A percentile compares a stretch with the other conserved stretches of the same genome.
Evolutionary conservation across 1,140 invertebrate species (phyloP).

Genomic region (Sarcophaga bullata): DNA sequence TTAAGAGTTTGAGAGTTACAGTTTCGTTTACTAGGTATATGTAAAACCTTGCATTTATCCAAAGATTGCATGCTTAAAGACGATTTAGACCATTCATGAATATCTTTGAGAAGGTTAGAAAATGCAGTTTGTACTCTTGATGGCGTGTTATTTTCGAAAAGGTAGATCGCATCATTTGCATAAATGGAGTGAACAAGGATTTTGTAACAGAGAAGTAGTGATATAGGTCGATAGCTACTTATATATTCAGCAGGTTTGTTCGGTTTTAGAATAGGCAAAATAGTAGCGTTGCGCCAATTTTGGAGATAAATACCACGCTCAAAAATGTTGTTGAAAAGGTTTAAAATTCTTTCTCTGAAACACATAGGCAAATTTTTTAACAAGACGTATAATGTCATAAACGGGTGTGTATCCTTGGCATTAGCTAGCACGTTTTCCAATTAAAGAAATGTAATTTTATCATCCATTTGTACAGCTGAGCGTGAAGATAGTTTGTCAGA

Average conservation of each 20-base stretch:
- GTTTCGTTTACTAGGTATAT: slow-evolving; percentile 36
- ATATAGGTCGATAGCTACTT: slow-evolving; percentile 35
- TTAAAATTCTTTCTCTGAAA: slow-evolving; percentile 9
- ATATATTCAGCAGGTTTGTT: slow-evolving; percentile 17
- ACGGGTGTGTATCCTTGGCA: slow-evolving; percentile 24
- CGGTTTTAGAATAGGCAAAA: slow-evolving; percentile 30
- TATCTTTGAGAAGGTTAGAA: slow-evolving; percentile 16
- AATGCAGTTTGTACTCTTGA: slow-evolving; percentile 43
- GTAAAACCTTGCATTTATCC: slow-evolving; percentile 33
- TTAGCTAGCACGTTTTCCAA: not conserved
- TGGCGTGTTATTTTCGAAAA: too few species aligned
- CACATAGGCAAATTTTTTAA: slow-evolving; percentile 18
- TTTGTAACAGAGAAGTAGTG: slow-evolving; percentile 26
- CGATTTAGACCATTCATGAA: not conserved
- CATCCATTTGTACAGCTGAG: slow-evolving; percentile 8
- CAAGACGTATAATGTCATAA: slow-evolving; percentile 28
- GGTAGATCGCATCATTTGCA: too few species aligned
- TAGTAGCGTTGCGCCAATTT: slow-evolving; percentile 29
- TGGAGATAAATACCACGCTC: slow-evolving; percentile 25
- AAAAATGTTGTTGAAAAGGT: slow-evolving; percentile 28
- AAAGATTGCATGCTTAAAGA: slow-evolving; percentile 12
- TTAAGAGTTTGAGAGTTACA: not conserved
- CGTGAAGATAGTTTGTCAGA: not conserved
- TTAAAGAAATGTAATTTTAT: not conserved
- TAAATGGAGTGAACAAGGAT: not conserved